These are phyloP conservation scores for Rhingia campestris DNA, from an alignment of 2,888 invertebrate species.

Conservation along the genomic window DNA sequence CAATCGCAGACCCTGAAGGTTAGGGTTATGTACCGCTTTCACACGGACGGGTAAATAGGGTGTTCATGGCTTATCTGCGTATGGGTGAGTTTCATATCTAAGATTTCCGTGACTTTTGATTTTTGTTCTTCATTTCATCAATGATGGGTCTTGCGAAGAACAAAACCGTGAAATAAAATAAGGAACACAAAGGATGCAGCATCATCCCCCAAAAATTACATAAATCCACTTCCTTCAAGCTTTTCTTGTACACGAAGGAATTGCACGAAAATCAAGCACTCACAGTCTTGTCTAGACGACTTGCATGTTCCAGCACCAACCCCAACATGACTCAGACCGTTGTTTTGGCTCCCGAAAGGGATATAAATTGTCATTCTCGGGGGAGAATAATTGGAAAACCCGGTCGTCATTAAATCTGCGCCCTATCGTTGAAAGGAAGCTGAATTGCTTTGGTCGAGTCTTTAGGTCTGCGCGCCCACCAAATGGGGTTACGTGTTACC, in stretches of 20 bases:
- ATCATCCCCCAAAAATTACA: slow-evolving; percentile 13
- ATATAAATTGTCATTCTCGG: slow-evolving; percentile 67
- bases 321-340: slow-evolving; percentile 57
- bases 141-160: slow-evolving; percentile 4
- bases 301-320: slow-evolving; percentile 62
- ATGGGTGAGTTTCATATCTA: slow-evolving; percentile 30
- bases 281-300: slow-evolving; percentile 70
- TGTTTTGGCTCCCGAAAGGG: slow-evolving; percentile 16
- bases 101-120: slow-evolving; percentile 65
- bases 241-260: neutral
- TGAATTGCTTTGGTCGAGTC: slow-evolving; percentile 42
- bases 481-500: slow-evolving; percentile 55
- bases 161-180: slow-evolving; percentile 30
- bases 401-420: slow-evolving; percentile 68
- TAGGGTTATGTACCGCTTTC: slow-evolving; percentile 65
- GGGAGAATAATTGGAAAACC: slow-evolving; percentile 73
- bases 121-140: slow-evolving; percentile 43
- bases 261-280: slow-evolving; percentile 18
- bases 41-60: slow-evolving; percentile 55
- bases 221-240: slow-evolving; percentile 54
- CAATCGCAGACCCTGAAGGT: slow-evolving; percentile 66
- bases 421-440: slow-evolving; percentile 27
- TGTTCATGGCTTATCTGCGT: slow-evolving; percentile 10
- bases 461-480: slow-evolving; percentile 13
- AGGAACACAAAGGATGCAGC: slow-evolving; percentile 27